Percentiles rank a stretch among this genome's conserved stretches.
These are phyloP conservation scores for Bombus turneri DNA, from an alignment of 1,140 invertebrate genomes.

Conservation along the genomic window DNA sequence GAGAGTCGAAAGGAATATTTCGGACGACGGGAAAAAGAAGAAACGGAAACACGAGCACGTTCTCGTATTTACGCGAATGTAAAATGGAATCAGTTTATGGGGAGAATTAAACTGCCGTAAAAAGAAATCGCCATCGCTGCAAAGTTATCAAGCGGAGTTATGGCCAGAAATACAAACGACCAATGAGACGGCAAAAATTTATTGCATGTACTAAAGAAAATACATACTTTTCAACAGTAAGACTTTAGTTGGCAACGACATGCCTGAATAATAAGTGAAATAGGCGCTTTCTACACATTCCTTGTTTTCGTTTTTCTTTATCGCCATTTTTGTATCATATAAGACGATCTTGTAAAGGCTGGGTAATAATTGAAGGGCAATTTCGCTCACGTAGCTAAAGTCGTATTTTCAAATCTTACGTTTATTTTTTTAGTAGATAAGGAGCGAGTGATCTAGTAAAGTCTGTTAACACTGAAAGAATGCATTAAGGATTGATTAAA, in stretches of 20 bases:
- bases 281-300: not conserved
- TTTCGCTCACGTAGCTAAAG: not conserved
- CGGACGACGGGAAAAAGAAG: not conserved
- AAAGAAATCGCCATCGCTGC: slow-evolving; percentile 51
- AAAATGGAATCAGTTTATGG: slow-evolving; percentile 63
- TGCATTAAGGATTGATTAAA: not conserved
- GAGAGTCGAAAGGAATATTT: not conserved
- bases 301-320: not conserved
- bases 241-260: slow-evolving; percentile 29
- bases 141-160: slow-evolving; percentile 63
- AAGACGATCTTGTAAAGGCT: not conserved
- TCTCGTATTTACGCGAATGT: slow-evolving; percentile 49
- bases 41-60: slow-evolving; percentile 29
- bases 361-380: not conserved
- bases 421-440: not conserved
- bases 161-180: slow-evolving; percentile 64
- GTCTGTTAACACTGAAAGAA: not conserved
- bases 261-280: slow-evolving; percentile 40
- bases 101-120: slow-evolving; percentile 60
- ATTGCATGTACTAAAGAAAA: slow-evolving; percentile 46
- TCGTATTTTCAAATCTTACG: not conserved
- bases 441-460: not conserved
- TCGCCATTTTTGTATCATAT: slow-evolving; percentile 7
- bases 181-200: slow-evolving; percentile 60
- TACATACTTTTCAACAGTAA: slow-evolving; percentile 33